Conservation (phyloP, 2,797 vertebrate species). For the Alcedo atthis region DNA sequence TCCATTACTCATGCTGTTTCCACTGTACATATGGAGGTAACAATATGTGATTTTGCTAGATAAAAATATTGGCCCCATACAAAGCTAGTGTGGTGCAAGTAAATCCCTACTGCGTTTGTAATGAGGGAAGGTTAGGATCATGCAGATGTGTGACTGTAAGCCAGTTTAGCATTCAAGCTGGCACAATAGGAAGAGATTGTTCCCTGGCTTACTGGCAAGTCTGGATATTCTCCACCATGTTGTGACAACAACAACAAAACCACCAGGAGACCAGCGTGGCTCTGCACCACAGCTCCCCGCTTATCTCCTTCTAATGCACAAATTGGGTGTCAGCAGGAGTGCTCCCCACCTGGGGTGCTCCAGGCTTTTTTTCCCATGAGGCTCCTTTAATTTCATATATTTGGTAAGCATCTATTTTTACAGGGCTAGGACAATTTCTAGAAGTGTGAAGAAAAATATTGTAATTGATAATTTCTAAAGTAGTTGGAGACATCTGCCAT, state of each 20-base stretch:
- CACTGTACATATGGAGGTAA: constrained; percentile 73
- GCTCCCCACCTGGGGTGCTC: background rate
- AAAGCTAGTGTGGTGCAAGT: constrained; percentile 57
- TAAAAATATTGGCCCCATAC: constrained; percentile 76
- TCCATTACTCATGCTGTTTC: constrained; percentile 78
- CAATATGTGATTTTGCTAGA: constrained; percentile 77
- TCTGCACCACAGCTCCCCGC: background rate
- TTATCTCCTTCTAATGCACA: constrained; percentile 60
- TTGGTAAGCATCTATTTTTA: constrained; percentile 8
- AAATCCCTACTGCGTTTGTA: constrained; percentile 76
- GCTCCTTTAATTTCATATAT: constrained; percentile 14
- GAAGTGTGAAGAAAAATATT: background rate
- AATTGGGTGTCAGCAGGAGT: constrained; percentile 50
- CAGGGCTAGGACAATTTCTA: background rate
- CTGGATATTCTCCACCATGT: constrained; percentile 63
- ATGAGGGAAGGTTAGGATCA: constrained; percentile 76
- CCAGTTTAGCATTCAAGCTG: constrained; percentile 68
- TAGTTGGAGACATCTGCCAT: background rate
- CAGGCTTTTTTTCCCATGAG: background rate
- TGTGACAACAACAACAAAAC: constrained; percentile 34
- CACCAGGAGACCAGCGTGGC: constrained; percentile 8
- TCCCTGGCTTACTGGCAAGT: constrained; percentile 70
- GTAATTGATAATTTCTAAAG: background rate
- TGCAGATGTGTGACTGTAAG: constrained; percentile 73
- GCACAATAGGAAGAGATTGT: constrained; percentile 77